A percentile compares a stretch with the other conserved stretches of the same genome.
Conservation (phyloP, 2,888 invertebrate species). For the Ligdia adustata region DNA sequence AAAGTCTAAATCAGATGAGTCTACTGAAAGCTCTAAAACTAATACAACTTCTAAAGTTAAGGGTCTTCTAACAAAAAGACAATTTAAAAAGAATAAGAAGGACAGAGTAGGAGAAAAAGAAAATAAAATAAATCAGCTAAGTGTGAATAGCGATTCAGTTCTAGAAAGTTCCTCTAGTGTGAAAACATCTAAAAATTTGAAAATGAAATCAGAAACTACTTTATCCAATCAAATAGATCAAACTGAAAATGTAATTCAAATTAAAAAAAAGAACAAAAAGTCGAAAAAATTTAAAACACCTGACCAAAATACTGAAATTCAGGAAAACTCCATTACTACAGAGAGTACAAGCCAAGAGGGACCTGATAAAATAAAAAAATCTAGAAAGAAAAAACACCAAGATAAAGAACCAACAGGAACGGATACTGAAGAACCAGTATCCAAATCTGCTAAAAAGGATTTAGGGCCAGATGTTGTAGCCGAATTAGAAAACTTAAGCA, state of each 20-base stretch:
- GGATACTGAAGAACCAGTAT: slow-evolving; percentile 48
- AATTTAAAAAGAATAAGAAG: slow-evolving; percentile 36
- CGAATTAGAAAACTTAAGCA: slow-evolving; percentile 63
- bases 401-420: slow-evolving; percentile 32
- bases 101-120: slow-evolving; percentile 43
- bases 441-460: slow-evolving; percentile 53
- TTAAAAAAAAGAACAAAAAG: slow-evolving; percentile 40
- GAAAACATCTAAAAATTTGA: no score
- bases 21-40: slow-evolving; percentile 32
- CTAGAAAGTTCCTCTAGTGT: no score
- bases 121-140: slow-evolving; percentile 37
- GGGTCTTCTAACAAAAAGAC: slow-evolving; percentile 30
- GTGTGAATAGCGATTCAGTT: slow-evolving; percentile 32
- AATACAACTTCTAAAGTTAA: slow-evolving; percentile 25
- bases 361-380: slow-evolving; percentile 41
- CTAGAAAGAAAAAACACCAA: slow-evolving; percentile 57
- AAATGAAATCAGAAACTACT: no score
- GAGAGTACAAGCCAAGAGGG: slow-evolving; percentile 33
- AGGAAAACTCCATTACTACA: slow-evolving; percentile 15
- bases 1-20: slow-evolving; percentile 62
- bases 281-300: slow-evolving; percentile 46
- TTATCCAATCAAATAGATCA: no score
- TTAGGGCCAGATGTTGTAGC: slow-evolving; percentile 56
- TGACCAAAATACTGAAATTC: slow-evolving; percentile 34
- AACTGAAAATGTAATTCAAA: slow-evolving; percentile 3